A percentile compares a stretch with the other conserved stretches of the same genome.
These are phyloP conservation scores for Arvicanthis niloticus DNA, from an alignment of 2,113 vertebrate species.

Conservation along the genomic window DNA sequence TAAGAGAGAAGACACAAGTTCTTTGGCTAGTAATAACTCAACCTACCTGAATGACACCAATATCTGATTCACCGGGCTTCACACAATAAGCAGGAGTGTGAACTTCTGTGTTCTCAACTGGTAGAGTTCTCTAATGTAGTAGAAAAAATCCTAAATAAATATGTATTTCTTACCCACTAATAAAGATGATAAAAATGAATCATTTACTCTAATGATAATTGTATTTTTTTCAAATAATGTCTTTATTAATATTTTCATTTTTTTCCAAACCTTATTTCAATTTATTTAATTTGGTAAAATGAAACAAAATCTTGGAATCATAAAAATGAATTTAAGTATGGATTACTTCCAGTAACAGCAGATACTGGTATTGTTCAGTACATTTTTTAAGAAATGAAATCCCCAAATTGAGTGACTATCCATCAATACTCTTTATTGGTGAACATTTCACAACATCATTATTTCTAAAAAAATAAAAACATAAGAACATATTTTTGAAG, in stretches of 20 bases:
- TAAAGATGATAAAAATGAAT: slow-evolving; percentile 33
- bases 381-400: not conserved
- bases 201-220: not conserved
- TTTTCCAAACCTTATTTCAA: not conserved
- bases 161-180: not conserved
- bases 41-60: not conserved
- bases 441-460: not conserved
- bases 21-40: slow-evolving; percentile 63
- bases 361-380: not conserved
- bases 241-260: not conserved
- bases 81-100: not conserved
- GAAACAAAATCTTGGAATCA: not conserved
- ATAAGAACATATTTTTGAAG: not conserved
- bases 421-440: not conserved
- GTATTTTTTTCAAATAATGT: not conserved
- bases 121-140: not conserved
- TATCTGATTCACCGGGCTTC: not conserved
- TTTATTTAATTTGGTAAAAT: slow-evolving; percentile 14
- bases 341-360: not conserved
- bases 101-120: slow-evolving; percentile 37
- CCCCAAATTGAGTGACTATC: not conserved
- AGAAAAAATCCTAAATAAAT: not conserved
- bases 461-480: not conserved
- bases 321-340: not conserved
- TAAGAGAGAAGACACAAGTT: slow-evolving; percentile 22